Evolutionary conservation across 2,888 invertebrate genomes (phyloP).

Genomic region (Capitulum mitella): DNA sequence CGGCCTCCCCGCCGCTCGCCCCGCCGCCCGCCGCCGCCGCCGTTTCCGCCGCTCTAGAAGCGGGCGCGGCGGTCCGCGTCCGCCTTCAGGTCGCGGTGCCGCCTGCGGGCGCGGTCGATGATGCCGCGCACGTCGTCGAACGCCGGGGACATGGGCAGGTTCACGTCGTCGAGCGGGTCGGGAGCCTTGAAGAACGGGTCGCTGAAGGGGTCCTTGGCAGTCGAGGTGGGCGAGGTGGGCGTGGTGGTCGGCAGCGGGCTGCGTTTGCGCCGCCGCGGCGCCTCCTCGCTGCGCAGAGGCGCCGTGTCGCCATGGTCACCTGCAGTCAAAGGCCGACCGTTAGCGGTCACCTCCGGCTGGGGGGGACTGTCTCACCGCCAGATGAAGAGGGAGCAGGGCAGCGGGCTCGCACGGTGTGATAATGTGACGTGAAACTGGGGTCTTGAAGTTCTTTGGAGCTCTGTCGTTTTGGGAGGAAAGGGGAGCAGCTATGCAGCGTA

Average conservation of each 20-base stretch:
- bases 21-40: too few species aligned
- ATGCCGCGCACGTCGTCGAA: slow-evolving; percentile 10
- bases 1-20: not conserved
- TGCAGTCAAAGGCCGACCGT: not conserved
- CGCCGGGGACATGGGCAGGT: not conserved
- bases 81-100: not conserved
- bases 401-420: too few species aligned
- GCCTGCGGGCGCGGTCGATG: slow-evolving; percentile 5
- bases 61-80: not conserved
- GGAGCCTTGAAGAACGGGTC: slow-evolving; percentile 12
- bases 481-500: too few species aligned
- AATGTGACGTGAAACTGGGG: too few species aligned
- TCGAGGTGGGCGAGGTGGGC: not conserved
- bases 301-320: slow-evolving; percentile 16
- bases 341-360: too few species aligned
- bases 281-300: not conserved
- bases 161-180: slow-evolving; percentile 8
- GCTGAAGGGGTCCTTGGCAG: slow-evolving; percentile 9
- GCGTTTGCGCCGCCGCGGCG: not conserved
- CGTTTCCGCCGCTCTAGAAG: not conserved
- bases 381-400: too few species aligned
- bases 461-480: too few species aligned
- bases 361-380: too few species aligned
- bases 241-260: not conserved
- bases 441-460: too few species aligned